Base-by-base conservation (phyloP, 2,113 vertebrate genomes). In the Oryzias celebensis region DNA sequence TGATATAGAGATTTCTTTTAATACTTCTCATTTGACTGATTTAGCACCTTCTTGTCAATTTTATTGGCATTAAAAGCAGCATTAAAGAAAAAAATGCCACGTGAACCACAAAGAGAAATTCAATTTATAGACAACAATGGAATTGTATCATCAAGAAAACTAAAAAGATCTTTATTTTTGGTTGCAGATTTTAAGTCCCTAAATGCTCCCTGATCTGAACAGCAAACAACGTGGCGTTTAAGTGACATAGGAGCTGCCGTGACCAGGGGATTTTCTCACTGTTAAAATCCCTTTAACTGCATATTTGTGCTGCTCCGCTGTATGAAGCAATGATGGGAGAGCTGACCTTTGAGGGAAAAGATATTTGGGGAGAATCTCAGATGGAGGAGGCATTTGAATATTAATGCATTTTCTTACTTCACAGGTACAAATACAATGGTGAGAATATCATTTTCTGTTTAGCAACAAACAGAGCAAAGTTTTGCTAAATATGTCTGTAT, bases 1-100 rank as follows among this genome's bases (percentile, higher is more conserved):
- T 5, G 36, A 63, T 18, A 53, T 20, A 28, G 23, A 23, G 20
- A 42, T 17, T 42, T 15, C 16, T 31, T 73, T 52, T 65, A 43
- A 53, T 62, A 47, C 62, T 58, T 46, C 22, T 63, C 5, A 70
- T 75, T 68, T 28, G 41, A 72, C 58, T 61, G 52, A 72, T 61
- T 28, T 58, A 45, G 31, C 56, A 49, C 51, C 61, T 74, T 71
- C 4, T 26, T 58, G 22, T 57, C n/a, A 14, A 55, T 67, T 42
- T 14, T 15, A 36, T 4, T 44, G 59, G 60, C 64, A 24, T 68
- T 15, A 42, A 52, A 50, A 69, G 10, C 24, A 57, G 43, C 13
- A 14, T 6, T 14, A 52, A 20, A 10, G 22, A 36, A 20, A 59
- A 59, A 23, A 52, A 58, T 45, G 10, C 47, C 24, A 15, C 23